Evolutionary conservation across 2,888 invertebrate species (phyloP).

Genomic region (Leptopterna dolabrata): DNA sequence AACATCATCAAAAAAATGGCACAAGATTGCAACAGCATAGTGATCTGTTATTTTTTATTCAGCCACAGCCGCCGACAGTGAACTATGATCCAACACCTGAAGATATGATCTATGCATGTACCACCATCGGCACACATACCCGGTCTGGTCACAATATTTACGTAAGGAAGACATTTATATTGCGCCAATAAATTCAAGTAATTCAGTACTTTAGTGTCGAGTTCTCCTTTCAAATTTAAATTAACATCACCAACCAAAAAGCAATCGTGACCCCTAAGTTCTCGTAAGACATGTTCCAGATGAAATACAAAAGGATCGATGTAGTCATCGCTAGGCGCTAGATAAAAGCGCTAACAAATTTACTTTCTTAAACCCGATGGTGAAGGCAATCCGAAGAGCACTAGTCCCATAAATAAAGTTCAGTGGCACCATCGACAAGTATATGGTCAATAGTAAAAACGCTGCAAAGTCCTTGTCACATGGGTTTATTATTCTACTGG

Average conservation of each 20-base stretch:
- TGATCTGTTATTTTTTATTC: not conserved
- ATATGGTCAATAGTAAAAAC: not conserved
- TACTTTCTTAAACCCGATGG: not conserved
- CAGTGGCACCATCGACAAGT: not conserved
- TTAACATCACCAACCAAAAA: not conserved
- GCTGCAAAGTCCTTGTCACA: no score
- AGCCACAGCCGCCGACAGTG: not conserved
- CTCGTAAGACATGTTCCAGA: not conserved
- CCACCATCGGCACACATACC: not conserved
- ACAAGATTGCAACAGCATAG: not conserved
- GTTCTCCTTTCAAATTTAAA: not conserved
- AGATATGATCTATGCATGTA: not conserved
- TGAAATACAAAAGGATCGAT: not conserved
- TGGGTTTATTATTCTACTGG: no score
- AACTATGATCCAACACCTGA: not conserved
- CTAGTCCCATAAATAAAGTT: not conserved
- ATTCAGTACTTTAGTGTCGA: constrained; percentile 59
- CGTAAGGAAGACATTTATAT: not conserved
- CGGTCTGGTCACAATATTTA: constrained; percentile 1
- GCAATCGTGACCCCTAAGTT: not conserved
- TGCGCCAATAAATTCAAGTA: constrained; percentile 65
- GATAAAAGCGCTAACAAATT: not conserved
- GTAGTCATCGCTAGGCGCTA: not conserved
- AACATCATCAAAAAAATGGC: not conserved
- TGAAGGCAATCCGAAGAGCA: not conserved